These are phyloP conservation scores for Crioceris asparagi DNA, from an alignment of 2,888 invertebrate genomes.

Conservation along the genomic window DNA sequence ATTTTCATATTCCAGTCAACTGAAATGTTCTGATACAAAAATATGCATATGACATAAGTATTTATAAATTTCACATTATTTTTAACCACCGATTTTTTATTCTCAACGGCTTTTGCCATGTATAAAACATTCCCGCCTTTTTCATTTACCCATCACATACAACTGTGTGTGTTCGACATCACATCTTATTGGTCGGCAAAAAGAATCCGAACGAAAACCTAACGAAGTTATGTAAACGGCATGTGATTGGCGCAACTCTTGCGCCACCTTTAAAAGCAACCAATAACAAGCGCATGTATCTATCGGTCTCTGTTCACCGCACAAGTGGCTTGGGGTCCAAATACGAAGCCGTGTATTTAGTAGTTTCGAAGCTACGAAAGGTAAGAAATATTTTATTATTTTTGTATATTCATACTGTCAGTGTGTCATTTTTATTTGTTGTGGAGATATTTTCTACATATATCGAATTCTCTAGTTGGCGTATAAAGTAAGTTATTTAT, in stretches of 20 bases:
- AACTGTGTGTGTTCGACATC: constrained; percentile 29
- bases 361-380: constrained; percentile 45
- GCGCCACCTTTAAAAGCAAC: constrained; percentile 49
- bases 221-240: constrained; percentile 39
- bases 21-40: no score
- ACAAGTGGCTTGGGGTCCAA: constrained; percentile 53
- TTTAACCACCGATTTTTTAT: no score
- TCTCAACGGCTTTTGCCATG: no score
- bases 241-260: constrained; percentile 45
- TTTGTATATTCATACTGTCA: constrained; percentile 43
- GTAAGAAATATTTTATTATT: constrained; percentile 50
- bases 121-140: constrained; percentile 1
- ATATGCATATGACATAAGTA: no score
- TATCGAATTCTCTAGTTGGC: constrained; percentile 25
- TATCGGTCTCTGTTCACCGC: constrained; percentile 45
- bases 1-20: no score
- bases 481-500: constrained; percentile 17
- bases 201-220: constrained; percentile 46
- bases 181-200: constrained; percentile 22
- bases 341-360: constrained; percentile 51
- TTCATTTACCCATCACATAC: constrained; percentile 1
- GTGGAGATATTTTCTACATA: constrained; percentile 30
- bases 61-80: no score
- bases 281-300: constrained; percentile 37
- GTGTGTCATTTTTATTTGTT: constrained; percentile 35